Percentiles rank a stretch among this genome's conserved stretches.
These are phyloP conservation scores for Suillia variegata DNA, from an alignment of 2,888 invertebrate genomes.

Conservation along the genomic window DNA sequence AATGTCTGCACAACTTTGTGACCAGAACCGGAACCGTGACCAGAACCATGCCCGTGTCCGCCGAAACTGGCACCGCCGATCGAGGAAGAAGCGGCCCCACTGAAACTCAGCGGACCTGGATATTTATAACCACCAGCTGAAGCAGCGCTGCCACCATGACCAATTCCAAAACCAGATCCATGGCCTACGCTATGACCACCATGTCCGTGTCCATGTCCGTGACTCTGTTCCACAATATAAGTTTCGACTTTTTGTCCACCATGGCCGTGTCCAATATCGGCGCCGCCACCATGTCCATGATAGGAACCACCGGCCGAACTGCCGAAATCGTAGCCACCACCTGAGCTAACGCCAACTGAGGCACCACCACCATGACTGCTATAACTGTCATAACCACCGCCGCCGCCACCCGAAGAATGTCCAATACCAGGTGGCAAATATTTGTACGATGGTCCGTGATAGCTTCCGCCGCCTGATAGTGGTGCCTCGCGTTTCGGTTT, in stretches of 20 bases:
- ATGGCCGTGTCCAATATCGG: constrained; percentile 8
- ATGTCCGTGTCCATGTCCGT: not conserved
- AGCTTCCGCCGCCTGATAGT: constrained; percentile 32
- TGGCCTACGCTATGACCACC: constrained; percentile 1
- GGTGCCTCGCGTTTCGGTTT: constrained; percentile 49
- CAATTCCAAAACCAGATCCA: constrained; percentile 1
- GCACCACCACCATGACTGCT: constrained; percentile 29
- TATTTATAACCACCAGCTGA: constrained; percentile 29
- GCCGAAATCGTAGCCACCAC: constrained; percentile 33
- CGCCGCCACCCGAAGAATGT: constrained; percentile 16
- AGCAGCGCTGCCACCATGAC: constrained; percentile 11
- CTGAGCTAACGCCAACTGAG: constrained; percentile 17
- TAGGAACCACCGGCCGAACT: constrained; percentile 27
- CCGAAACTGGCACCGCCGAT: constrained; percentile 1
- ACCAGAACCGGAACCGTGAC: constrained; percentile 22
- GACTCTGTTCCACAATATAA: constrained; percentile 38
- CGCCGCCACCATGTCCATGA: constrained; percentile 10
- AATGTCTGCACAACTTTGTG: constrained; percentile 20
- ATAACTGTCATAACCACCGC: constrained; percentile 10
- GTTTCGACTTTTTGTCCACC: constrained; percentile 41
- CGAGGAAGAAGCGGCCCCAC: constrained; percentile 9
- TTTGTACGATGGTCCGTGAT: constrained; percentile 51
- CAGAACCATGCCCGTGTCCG: constrained; percentile 9
- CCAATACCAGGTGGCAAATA: constrained; percentile 43
- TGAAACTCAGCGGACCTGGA: not conserved